These are phyloP conservation scores for Parazoanthus atlanticus DNA, from an alignment of 92 coral and sea anemone species.

Conservation along the genomic window DNA sequence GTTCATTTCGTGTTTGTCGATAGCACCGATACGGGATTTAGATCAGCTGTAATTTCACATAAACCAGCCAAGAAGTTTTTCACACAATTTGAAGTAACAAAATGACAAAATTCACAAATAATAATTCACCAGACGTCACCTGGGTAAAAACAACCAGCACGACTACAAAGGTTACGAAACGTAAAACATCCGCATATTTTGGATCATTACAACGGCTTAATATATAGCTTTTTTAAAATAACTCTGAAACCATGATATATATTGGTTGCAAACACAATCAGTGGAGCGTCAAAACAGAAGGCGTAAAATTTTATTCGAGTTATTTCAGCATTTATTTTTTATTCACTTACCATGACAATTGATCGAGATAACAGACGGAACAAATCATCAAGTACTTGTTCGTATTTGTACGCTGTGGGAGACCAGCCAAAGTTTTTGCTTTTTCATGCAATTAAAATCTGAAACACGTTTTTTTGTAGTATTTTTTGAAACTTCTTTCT, in stretches of 20 bases:
- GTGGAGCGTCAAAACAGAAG: slow-evolving; percentile 9
- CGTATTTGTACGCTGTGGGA: slow-evolving; percentile 10
- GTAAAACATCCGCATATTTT: slow-evolving; percentile 3
- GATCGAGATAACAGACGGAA: slow-evolving; percentile 3
- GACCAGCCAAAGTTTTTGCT: not conserved
- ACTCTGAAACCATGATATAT: slow-evolving; percentile 3
- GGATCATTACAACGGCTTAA: slow-evolving; percentile 1
- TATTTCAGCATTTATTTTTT: not conserved
- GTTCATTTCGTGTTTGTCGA: slow-evolving; percentile 7
- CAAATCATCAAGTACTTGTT: slow-evolving; percentile 17
- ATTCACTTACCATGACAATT: slow-evolving; percentile 7
- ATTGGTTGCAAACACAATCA: slow-evolving; percentile 2
- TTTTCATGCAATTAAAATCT: slow-evolving; percentile 5
- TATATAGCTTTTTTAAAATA: not conserved
- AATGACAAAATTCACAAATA: slow-evolving; percentile 4
- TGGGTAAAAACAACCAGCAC: not conserved
- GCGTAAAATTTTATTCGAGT: slow-evolving; percentile 2
- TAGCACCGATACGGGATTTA: not conserved
- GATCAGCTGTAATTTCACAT: slow-evolving; percentile 14
- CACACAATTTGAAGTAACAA: slow-evolving; percentile 7
- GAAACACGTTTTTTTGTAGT: slow-evolving; percentile 1
- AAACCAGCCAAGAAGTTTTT: slow-evolving; percentile 3
- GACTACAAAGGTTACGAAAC: not conserved
- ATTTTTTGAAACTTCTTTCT: slow-evolving; percentile 1
- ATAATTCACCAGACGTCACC: not conserved